Conservation (phyloP, 1,140 invertebrate species). For the Sycophaga agraensis region DNA sequence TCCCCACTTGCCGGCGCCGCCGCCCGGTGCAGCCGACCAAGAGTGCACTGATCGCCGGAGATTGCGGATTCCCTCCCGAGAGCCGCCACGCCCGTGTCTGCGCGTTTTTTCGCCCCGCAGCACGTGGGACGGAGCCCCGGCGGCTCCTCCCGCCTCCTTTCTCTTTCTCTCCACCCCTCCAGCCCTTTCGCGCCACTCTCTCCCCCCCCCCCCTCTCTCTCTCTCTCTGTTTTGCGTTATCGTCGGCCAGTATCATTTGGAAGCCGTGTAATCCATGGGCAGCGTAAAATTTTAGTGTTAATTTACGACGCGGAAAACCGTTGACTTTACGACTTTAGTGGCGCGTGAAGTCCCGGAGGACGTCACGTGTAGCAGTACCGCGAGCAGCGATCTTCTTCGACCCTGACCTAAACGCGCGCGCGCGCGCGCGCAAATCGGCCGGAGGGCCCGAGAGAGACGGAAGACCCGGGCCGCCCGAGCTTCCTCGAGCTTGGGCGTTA, state of each 20-base stretch:
- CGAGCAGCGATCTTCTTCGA: slow-evolving; percentile 23
- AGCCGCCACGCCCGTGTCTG: neutral
- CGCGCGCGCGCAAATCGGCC: neutral
- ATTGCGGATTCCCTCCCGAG: too few species aligned
- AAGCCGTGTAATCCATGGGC: too few species aligned
- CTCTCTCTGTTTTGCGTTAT: neutral
- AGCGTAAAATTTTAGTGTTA: slow-evolving; percentile 35
- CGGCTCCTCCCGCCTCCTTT: too few species aligned
- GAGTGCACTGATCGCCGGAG: too few species aligned
- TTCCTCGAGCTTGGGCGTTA: too few species aligned
- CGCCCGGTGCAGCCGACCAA: too few species aligned
- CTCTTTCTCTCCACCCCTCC: too few species aligned
- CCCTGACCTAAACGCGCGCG: slow-evolving; percentile 33
- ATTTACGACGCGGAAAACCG: slow-evolving; percentile 46
- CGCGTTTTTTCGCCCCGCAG: neutral
- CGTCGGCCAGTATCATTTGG: too few species aligned
- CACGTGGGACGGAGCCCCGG: too few species aligned
- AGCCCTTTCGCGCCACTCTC: too few species aligned
- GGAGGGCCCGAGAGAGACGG: neutral
- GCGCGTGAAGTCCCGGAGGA: slow-evolving; percentile 31
- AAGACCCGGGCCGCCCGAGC: neutral
- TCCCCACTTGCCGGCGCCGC: too few species aligned
- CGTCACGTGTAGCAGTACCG: slow-evolving; percentile 27
- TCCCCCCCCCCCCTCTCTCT: too few species aligned
- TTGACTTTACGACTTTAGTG: slow-evolving; percentile 42